Evolutionary conservation across 2,797 vertebrate species (phyloP).

Genomic region (Nasua narica): DNA sequence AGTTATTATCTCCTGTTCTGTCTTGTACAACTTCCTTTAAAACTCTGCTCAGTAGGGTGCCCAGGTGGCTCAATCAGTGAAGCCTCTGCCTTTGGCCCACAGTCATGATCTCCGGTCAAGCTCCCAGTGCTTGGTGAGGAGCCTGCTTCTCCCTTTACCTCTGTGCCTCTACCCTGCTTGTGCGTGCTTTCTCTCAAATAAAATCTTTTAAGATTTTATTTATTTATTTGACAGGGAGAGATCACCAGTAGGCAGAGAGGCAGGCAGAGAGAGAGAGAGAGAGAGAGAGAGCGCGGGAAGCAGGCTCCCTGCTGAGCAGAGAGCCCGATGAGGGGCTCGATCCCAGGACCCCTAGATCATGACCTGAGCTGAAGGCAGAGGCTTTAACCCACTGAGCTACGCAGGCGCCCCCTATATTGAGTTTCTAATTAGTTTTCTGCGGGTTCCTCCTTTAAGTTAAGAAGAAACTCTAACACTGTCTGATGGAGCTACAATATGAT

Average conservation of each 20-base stretch:
- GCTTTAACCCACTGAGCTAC: no score
- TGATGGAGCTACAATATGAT: neutral
- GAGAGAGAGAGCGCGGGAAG: no score
- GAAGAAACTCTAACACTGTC: neutral
- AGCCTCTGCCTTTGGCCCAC: neutral
- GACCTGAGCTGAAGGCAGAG: no score
- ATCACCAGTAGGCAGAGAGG: no score
- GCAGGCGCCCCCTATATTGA: neutral
- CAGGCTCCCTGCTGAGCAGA: no score
- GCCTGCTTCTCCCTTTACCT: neutral
- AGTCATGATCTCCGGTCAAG: neutral
- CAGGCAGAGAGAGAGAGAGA: no score
- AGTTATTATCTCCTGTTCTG: neutral
- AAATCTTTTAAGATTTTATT: neutral
- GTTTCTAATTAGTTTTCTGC: neutral
- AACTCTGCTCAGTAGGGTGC: neutral
- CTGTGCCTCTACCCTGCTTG: neutral
- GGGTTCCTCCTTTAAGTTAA: neutral
- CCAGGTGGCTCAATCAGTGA: neutral
- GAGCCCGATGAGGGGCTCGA: no score
- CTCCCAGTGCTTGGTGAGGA: neutral
- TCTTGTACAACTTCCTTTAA: neutral
- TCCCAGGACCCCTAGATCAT: no score
- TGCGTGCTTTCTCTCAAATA: neutral
- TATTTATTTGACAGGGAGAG: no score